Evolutionary conservation across 2,113 vertebrate species (phyloP), one percentile per base, ranked within the genome.

Genomic region (Datnioides undecimradiatus): DNA sequence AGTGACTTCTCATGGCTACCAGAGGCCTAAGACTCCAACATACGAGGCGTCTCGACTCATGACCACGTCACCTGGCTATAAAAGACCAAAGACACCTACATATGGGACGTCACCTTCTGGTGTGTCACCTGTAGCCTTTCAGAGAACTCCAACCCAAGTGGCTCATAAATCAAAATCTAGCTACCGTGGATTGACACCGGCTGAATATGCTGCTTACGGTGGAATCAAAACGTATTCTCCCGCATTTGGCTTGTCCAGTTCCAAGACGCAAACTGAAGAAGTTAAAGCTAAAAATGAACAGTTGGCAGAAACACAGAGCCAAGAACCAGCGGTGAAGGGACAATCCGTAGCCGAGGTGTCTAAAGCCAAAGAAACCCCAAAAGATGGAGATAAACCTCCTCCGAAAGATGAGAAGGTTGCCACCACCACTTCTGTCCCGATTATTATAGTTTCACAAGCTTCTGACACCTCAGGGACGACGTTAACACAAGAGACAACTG

Each of bases 161-260:
- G 60, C 83, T 73, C 85, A 84, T 31, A 94, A 87, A 77, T 34
- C 87, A 25, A 94, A 86, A 83, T 86, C 93, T 58, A 33, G 41
- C 58, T 95, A 95, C 78, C 93, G 94, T 63, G 95, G 94, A 58
- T 78, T 95, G 72, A 95, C 92, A 27, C 94, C 94, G 0, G 89
- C 93, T 73, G 94, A 94, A 85, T 94, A 95, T 78, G 81, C 90
- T 38, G 93, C 94, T 63, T 71, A 94, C n/a, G 93, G 94, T 3
- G 94, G 94, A 70, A 95, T 94, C 34, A 90, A 86, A 80, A 92
- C 89, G 11, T 87, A 71, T 72, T 68, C 88, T 33, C 92, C 94
- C 23, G 83, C 91, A 8, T 95, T 91, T 84, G 90, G 90, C n/a
- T 79, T 94, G 2, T 73, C 82, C 17, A 88, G 64, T 46, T 68